Percentiles rank a stretch among this genome's conserved stretches.
Conservation (phyloP, 2,797 vertebrate genomes). For the Rhinatrema bivittatum region DNA sequence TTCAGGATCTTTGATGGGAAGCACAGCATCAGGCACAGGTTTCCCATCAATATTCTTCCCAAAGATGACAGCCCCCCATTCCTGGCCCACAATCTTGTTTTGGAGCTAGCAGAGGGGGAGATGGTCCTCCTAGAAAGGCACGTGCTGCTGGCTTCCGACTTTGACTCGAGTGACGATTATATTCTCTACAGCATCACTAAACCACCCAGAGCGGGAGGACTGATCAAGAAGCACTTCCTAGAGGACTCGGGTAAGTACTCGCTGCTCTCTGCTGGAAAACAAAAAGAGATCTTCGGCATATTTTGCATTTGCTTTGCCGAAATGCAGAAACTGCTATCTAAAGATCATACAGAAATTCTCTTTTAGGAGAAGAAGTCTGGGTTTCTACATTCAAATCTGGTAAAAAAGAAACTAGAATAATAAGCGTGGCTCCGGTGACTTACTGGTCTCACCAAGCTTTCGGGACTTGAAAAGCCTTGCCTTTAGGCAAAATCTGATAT, state of each 20-base stretch:
- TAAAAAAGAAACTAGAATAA: too few species aligned
- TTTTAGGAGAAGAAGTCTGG: too few species aligned
- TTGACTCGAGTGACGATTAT: constrained; percentile 55
- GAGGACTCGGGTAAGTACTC: constrained; percentile 33
- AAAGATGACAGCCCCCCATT: constrained; percentile 59
- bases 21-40: constrained; percentile 56
- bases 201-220: constrained; percentile 20
- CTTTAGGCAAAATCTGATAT: too few species aligned
- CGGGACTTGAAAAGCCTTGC: too few species aligned
- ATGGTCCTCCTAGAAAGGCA: constrained; percentile 34
- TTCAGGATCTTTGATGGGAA: constrained; percentile 63
- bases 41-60: constrained; percentile 53
- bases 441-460: too few species aligned
- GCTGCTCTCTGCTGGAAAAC: not conserved
- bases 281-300: too few species aligned
- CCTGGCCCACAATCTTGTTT: constrained; percentile 52
- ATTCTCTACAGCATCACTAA: constrained; percentile 38
- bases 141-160: constrained; percentile 47
- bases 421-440: too few species aligned
- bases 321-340: too few species aligned
- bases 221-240: constrained; percentile 43
- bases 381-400: too few species aligned
- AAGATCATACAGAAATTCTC: too few species aligned
- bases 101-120: constrained; percentile 41
- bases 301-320: too few species aligned